These are phyloP conservation scores for Pitangus sulphuratus DNA, from an alignment of 2,797 vertebrate species.

Conservation along the genomic window DNA sequence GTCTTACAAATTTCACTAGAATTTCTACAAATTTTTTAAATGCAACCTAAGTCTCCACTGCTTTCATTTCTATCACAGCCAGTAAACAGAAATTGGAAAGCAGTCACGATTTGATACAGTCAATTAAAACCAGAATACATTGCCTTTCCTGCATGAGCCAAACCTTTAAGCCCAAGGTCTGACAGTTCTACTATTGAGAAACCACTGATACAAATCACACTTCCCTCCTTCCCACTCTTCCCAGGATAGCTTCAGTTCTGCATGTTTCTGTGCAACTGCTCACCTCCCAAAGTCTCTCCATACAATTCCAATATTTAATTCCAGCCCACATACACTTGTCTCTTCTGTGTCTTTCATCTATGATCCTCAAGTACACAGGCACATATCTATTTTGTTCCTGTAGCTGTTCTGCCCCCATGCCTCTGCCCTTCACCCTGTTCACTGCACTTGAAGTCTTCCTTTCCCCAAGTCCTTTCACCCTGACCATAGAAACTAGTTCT, in stretches of 20 bases:
- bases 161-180: neutral
- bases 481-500: neutral
- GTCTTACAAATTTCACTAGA: fast-evolving
- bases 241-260: fast-evolving
- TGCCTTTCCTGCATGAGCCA: neutral
- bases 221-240: neutral
- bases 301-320: neutral
- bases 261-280: neutral
- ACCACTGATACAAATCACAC: neutral
- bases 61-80: neutral
- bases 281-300: neutral
- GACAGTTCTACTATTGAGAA: neutral
- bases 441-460: neutral
- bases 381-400: neutral
- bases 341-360: neutral
- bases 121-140: neutral
- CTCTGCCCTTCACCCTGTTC: neutral
- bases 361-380: neutral
- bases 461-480: neutral
- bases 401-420: neutral
- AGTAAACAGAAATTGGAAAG: neutral
- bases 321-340: neutral
- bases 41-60: neutral
- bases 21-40: neutral
- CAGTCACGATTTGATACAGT: neutral